Base-by-base conservation (phyloP, 2,888 invertebrate genomes). In the Luffia ferchaultella region DNA sequence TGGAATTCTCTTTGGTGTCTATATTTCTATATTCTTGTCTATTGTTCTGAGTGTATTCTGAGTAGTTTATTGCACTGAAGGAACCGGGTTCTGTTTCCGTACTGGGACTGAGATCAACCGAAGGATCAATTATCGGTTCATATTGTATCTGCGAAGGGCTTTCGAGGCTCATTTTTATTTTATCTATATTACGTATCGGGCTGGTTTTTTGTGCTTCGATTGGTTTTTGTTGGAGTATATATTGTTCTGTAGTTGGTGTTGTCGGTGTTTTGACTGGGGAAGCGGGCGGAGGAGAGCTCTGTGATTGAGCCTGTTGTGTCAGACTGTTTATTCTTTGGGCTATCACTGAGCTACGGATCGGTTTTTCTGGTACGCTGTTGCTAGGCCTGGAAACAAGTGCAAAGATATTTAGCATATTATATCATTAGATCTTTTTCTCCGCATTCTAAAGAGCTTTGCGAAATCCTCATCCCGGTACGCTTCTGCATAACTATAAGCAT, bases 331-430 rank as follows among this genome's bases (percentile, higher is more conserved):
- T 88, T 42, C 88, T 83, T 62, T 89, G 89, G 15, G 89, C 86
- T 62, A 89, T 86, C 7, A 87, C 86, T 0, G 90, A 90, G 65
- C 86, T 88, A 45, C 90, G 85, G 20, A 87, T 83, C 2, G 90
- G 90, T 56, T 90, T 90, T 49, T 88, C 88, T 47, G 90, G 90
- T 50, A 85, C 61, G 19, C 50, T 69, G 20, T 75, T 50, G 45
- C 41, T 53, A 16, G 44, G 40, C 20, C 52, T 52, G 50, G 15
- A 46, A 46, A 16, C 12, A 2, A 15, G 5, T 15, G 15, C 15
- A 19, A 18, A 18, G 20, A 46, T 2, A 46, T n/a, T n/a, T n/a
- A n/a, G n/a, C n/a, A n/a, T n/a, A n/a, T n/a, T n/a, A n/a, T n/a
- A n/a, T n/a, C n/a, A n/a, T n/a, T n/a, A n/a, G n/a, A n/a, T n/a